Percentiles rank a stretch among this genome's conserved stretches.
These are phyloP conservation scores for Lasius fuliginosus DNA, from an alignment of 2,888 invertebrate genomes.

Conservation along the genomic window DNA sequence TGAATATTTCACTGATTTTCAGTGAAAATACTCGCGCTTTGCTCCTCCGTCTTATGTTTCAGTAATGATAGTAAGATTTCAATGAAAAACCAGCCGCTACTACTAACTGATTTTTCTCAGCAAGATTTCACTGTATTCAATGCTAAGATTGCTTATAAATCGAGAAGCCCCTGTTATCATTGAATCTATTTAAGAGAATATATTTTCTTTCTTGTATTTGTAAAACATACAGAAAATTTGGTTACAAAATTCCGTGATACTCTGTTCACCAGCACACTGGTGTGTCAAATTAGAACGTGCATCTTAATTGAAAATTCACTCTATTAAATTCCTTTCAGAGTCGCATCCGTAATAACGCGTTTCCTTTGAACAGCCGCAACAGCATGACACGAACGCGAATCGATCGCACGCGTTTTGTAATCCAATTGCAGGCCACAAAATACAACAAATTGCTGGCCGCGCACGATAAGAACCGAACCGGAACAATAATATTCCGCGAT, in stretches of 20 bases:
- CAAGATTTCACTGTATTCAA: background rate
- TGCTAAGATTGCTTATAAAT: background rate
- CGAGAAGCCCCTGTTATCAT: background rate
- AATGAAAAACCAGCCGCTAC: background rate
- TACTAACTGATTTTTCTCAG: background rate
- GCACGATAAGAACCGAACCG: constrained; percentile 16
- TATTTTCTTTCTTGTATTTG: background rate
- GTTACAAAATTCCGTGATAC: background rate
- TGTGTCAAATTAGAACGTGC: background rate
- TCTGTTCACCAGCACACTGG: background rate
- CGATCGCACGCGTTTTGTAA: constrained; percentile 33
- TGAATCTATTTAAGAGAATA: background rate
- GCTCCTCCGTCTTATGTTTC: background rate
- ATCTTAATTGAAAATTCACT: background rate
- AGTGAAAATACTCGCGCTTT: background rate
- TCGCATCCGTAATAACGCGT: background rate
- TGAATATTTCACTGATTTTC: too few species aligned
- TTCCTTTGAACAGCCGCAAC: background rate
- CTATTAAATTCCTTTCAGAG: background rate
- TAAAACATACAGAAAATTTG: background rate
- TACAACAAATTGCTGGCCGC: constrained; percentile 23
- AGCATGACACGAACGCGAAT: background rate
- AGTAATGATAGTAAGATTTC: background rate
- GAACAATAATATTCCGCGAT: constrained; percentile 31
- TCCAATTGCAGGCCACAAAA: constrained; percentile 42